phyloP scores from a whole-genome alignment of 2,113 vertebrate species.

The Lates calcarifer region DNA sequence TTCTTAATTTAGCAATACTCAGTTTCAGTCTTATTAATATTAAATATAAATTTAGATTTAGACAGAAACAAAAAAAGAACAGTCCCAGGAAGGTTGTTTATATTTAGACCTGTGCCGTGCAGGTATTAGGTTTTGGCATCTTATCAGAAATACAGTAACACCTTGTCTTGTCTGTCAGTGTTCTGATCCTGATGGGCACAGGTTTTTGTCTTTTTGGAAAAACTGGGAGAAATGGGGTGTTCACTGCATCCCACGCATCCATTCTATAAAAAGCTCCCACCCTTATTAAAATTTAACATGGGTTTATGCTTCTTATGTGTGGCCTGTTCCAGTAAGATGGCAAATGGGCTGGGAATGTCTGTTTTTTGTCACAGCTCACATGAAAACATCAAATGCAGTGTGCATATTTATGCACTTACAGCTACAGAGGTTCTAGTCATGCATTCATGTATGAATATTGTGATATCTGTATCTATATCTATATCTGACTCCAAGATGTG shows the following conservation, averaged over 20 bases:
- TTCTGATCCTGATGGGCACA: slow-evolving; percentile 17
- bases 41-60: background rate
- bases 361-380: slow-evolving; percentile 33
- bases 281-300: slow-evolving; percentile 28
- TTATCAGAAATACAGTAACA: slow-evolving; percentile 45
- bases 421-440: slow-evolving; percentile 1
- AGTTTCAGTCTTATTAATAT: slow-evolving; percentile 3
- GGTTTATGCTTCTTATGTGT: slow-evolving; percentile 33
- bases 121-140: slow-evolving; percentile 35
- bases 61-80: background rate
- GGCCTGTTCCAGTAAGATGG: background rate
- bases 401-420: slow-evolving; percentile 18
- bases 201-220: slow-evolving; percentile 40
- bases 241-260: slow-evolving; percentile 43
- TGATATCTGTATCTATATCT: too few relatives aligned
- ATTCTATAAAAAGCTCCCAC: slow-evolving; percentile 39
- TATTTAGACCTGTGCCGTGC: slow-evolving; percentile 36
- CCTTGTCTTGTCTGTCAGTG: slow-evolving; percentile 8
- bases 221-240: slow-evolving; percentile 14
- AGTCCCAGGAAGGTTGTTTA: slow-evolving; percentile 1
- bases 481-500: background rate
- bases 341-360: slow-evolving; percentile 31
- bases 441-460: slow-evolving; percentile 15
- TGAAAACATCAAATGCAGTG: slow-evolving; percentile 34
- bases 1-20: background rate